Percentiles rank a stretch among this genome's conserved stretches.
phyloP scores from a whole-genome alignment of 2,113 vertebrate genomes.

The Dipodomys merriami region DNA sequence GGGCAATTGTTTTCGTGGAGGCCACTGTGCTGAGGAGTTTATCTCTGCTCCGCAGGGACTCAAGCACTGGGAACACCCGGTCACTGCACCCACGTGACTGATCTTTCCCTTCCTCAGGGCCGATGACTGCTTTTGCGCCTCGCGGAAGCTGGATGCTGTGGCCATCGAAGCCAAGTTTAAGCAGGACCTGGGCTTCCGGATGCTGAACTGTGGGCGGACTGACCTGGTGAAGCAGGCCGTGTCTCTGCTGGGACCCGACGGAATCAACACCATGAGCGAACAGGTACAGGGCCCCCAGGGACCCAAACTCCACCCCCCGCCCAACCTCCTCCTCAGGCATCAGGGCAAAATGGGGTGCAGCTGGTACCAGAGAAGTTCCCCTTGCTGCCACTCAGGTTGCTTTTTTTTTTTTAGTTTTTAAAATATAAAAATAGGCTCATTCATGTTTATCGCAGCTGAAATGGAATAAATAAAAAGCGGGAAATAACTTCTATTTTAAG shows the following conservation, averaged over 20 bases:
- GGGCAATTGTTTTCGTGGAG: background rate
- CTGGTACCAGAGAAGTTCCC: background rate
- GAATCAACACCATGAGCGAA: constrained; percentile 99
- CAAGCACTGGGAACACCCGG: background rate
- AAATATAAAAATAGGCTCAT: constrained; percentile 61
- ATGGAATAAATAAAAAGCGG: constrained; percentile 42
- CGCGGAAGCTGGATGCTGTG: constrained; percentile 96
- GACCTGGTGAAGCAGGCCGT: constrained; percentile 98
- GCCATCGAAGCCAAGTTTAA: constrained; percentile 98
- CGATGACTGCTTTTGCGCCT: constrained; percentile 97
- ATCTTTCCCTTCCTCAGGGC: constrained; percentile 87
- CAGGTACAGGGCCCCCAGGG: constrained; percentile 88
- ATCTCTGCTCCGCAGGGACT: background rate
- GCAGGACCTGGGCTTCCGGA: constrained; percentile 98
- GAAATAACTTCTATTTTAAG: constrained; percentile 48
- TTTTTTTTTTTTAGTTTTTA: background rate
- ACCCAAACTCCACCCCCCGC: background rate
- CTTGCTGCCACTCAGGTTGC: constrained; percentile 4
- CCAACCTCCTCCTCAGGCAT: accelerated
- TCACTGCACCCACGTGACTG: background rate
- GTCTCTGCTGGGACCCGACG: constrained; percentile 94
- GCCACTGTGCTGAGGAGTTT: too few species aligned
- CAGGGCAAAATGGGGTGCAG: background rate
- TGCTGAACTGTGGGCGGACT: constrained; percentile 98
- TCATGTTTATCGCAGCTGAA: constrained; percentile 68